Evolutionary conservation across 2,888 invertebrate genomes (phyloP).

Genomic region (Perithous albicinctus): DNA sequence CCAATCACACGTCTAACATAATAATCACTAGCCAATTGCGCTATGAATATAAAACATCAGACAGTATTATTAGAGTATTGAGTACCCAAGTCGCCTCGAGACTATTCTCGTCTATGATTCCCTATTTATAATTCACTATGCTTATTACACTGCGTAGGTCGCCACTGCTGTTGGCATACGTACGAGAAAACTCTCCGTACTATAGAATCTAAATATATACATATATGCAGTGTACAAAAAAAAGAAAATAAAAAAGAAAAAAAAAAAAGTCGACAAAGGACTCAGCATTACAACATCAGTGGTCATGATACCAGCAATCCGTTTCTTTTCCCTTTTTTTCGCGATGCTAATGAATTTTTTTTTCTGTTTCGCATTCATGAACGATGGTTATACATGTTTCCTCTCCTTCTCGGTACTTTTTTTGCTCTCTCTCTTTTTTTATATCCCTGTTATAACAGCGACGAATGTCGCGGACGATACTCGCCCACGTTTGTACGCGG

Average conservation of each 20-base stretch:
- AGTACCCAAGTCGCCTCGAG: constrained; percentile 13
- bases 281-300: constrained; percentile 26
- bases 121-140: constrained; percentile 54
- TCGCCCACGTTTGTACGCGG: constrained; percentile 30
- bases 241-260: constrained; percentile 6
- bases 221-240: neutral
- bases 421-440: constrained; percentile 18
- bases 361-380: constrained; percentile 34
- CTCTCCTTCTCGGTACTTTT: neutral
- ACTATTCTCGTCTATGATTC: constrained; percentile 36
- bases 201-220: neutral
- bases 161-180: neutral
- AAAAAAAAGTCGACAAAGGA: constrained; percentile 17
- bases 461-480: constrained; percentile 49
- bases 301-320: constrained; percentile 30
- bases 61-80: constrained; percentile 13
- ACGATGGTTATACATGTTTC: constrained; percentile 34
- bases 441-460: constrained; percentile 28
- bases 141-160: constrained; percentile 50
- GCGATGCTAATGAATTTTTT: constrained; percentile 54
- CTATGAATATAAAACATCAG: neutral
- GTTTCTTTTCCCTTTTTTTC: constrained; percentile 16
- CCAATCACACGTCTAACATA: neutral
- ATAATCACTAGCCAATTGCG: neutral
- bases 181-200: constrained; percentile 24